Conservation (phyloP, 1,140 invertebrate species). For the Eumeta japonica region DNA sequence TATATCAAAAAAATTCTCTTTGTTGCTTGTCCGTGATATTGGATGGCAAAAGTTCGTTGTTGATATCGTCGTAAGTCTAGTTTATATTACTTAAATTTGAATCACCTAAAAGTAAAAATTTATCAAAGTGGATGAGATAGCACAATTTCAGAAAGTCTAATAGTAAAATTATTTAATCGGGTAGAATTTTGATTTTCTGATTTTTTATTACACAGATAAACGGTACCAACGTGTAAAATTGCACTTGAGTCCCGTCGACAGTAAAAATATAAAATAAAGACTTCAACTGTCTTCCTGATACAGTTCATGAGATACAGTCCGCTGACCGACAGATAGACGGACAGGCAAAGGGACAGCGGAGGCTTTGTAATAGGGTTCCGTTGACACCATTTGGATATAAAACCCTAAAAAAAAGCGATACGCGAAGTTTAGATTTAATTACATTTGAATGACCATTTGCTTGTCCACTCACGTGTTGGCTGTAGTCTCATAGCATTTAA, state of each 20-base stretch:
- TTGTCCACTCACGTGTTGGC: no score
- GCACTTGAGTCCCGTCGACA: not conserved
- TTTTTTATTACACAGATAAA: not conserved
- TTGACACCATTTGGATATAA: no score
- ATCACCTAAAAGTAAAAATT: not conserved
- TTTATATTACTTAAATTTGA: not conserved
- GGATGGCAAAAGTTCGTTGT: not conserved
- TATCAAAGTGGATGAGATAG: not conserved
- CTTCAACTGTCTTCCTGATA: no score
- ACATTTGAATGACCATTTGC: no score
- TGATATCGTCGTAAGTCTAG: not conserved
- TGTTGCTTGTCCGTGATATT: not conserved
- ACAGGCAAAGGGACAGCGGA: no score
- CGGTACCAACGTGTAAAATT: not conserved
- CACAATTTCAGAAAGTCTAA: not conserved
- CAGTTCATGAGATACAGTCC: no score
- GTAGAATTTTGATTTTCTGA: not conserved
- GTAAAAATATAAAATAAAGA: no score
- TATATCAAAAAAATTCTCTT: not conserved
- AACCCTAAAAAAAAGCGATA: no score
- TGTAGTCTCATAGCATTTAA: no score
- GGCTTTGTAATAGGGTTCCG: no score
- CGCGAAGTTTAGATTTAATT: no score
- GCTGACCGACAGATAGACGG: no score
- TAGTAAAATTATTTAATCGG: not conserved